A percentile compares a stretch with the other conserved stretches of the same genome.
These are phyloP conservation scores for Lasiurus borealis DNA, from an alignment of 2,113 vertebrate genomes.

Conservation along the genomic window DNA sequence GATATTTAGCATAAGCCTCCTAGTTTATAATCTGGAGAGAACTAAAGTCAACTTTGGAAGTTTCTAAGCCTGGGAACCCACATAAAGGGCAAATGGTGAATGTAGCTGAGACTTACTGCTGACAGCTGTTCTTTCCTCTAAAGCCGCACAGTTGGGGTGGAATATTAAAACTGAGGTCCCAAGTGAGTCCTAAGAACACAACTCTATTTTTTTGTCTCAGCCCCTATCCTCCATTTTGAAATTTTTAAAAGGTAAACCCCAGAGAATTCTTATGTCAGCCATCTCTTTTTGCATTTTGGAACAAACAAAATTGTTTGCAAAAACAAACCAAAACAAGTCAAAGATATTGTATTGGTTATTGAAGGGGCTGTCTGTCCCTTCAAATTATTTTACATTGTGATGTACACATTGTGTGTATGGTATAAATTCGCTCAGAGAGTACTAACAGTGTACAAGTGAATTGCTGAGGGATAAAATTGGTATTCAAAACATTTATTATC, in stretches of 20 bases:
- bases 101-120: not conserved
- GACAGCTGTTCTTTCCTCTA: not conserved
- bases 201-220: not conserved
- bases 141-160: rapidly evolving
- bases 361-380: not conserved
- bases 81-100: not conserved
- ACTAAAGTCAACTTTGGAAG: constrained; percentile 71
- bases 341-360: not conserved
- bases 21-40: constrained; percentile 70
- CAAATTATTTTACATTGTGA: not conserved
- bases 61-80: rapidly evolving
- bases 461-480: not conserved
- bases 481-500: not conserved
- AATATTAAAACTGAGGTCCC: not conserved
- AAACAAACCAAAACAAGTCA: not conserved
- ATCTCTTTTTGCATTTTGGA: constrained; percentile 44
- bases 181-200: not conserved
- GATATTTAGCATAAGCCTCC: constrained; percentile 51
- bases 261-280: constrained; percentile 5
- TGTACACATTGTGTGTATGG: not conserved
- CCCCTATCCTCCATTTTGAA: not conserved
- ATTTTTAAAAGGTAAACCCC: not conserved
- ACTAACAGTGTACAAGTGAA: not conserved
- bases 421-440: not conserved
- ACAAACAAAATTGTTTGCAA: constrained; percentile 44